phyloP scores from a whole-genome alignment of 1,140 invertebrate genomes.

The Drosophila carrolli region DNA sequence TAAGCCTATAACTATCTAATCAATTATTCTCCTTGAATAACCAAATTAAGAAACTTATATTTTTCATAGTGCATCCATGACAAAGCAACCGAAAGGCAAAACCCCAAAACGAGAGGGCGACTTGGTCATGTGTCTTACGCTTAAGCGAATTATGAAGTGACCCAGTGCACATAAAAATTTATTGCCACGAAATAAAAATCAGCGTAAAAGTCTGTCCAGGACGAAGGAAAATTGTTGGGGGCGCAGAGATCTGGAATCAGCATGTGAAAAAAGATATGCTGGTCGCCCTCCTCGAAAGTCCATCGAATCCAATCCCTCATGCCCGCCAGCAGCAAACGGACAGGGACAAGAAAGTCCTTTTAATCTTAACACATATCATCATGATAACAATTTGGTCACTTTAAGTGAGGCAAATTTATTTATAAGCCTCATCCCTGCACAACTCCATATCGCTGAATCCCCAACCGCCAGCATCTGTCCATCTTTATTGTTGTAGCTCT shows the following conservation, averaged over 20 bases:
- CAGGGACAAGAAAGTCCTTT: conserved; percentile 84
- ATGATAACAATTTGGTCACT: conserved; percentile 85
- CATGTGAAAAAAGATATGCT: conserved; percentile 72
- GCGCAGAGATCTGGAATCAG: conserved; percentile 67
- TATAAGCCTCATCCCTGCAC: conserved; percentile 66
- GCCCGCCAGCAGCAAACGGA: conserved; percentile 34
- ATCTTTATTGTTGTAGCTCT: conserved; percentile 48
- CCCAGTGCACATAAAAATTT: conserved; percentile 83
- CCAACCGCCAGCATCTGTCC: conserved; percentile 11
- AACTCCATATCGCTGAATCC: neutral
- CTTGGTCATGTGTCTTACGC: conserved; percentile 62
- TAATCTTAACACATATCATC: conserved; percentile 84
- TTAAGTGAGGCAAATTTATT: conserved; percentile 85
- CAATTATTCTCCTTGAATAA: too few species aligned
- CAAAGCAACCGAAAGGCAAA: conserved; percentile 8
- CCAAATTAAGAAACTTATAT: neutral
- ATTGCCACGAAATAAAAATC: conserved; percentile 83
- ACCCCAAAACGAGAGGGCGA: conserved; percentile 23
- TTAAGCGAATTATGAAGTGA: conserved; percentile 84
- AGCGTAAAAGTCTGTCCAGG: conserved; percentile 70
- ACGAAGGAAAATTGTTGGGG: conserved; percentile 24
- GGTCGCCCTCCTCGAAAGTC: conserved; percentile 45
- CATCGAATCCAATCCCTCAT: conserved; percentile 15
- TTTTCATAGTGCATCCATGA: conserved; percentile 26
- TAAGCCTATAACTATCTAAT: too few species aligned